Base-by-base conservation (phyloP, 2,888 invertebrate species). In the Parnassius orleans region DNA sequence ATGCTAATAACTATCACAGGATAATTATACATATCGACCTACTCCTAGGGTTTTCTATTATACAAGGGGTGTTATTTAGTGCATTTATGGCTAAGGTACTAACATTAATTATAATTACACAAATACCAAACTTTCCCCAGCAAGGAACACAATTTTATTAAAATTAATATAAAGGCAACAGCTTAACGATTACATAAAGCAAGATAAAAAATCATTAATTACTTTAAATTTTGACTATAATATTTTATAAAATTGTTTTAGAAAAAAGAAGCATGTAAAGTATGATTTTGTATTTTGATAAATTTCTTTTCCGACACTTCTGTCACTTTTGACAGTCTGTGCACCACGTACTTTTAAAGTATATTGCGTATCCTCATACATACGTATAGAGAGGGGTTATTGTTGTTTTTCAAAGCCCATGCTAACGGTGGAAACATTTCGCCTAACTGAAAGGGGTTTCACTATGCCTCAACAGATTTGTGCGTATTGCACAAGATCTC, bases 341-440 rank as follows among this genome's bases (percentile, higher is more conserved):
- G 71, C 61, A 65, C 56, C 69, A 69, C 74, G 82, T 81, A 83
- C 84, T 83, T 84, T 80, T 81, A 80, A 84, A 84, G 87, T 86
- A 84, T 87, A 90, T 87, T 90, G 83, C 86, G 83, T 83, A 84
- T 84, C 79, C 82, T 81, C 82, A 82, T 83, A 84, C 84, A 83
- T 85, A 80, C 77, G 72, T 78, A 82, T 78, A 77, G 74, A 74
- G 79, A 74, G 84, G 80, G 80, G 82, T 84, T 86, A 90, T 90
- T 90, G 90, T 90, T 90, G 88, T 90, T 89, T 86, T 85, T 83
- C 84, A 87, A 89, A 87, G 87, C 83, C 79, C 73, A 66, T 71
- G 72, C 75, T 71, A 74, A 73, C 73, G 69, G 71, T 70, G 71
- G 79, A 77, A 77, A 78, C 76, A 77, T 79, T 83, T 81, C 77